Conservation (phyloP, 2,888 invertebrate genomes). For the Lasioglossum pauxillum region DNA sequence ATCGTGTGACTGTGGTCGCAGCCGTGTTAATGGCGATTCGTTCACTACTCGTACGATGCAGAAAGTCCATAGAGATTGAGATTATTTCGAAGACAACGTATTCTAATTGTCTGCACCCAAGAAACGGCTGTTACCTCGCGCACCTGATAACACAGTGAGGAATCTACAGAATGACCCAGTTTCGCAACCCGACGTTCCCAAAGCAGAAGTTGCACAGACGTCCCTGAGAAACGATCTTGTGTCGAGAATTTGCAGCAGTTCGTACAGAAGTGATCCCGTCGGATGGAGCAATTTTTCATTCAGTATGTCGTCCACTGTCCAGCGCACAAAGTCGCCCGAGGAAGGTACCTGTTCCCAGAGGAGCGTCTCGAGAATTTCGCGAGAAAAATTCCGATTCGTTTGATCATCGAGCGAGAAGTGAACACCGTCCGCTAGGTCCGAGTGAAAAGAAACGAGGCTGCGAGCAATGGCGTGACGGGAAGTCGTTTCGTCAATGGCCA, state of each 20-base stretch:
- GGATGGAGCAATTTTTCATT: not conserved
- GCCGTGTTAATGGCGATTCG: too few species aligned
- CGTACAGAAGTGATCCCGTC: not conserved
- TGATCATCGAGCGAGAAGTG: slow-evolving; percentile 18
- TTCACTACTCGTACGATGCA: too few species aligned
- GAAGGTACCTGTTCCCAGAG: slow-evolving; percentile 37
- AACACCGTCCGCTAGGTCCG: not conserved
- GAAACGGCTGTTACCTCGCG: too few species aligned
- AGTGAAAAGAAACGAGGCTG: slow-evolving; percentile 36
- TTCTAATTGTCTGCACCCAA: too few species aligned
- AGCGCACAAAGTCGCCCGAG: not conserved
- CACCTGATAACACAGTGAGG: too few species aligned
- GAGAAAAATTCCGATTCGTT: slow-evolving; percentile 12
- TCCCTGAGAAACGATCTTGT: not conserved
- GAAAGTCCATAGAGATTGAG: too few species aligned
- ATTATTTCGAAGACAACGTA: too few species aligned
- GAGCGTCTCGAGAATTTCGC: not conserved
- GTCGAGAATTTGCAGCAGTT: not conserved
- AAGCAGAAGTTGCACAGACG: not conserved
- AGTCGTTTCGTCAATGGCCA: slow-evolving; percentile 77
- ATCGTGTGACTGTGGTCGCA: too few species aligned
- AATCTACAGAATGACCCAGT: not conserved
- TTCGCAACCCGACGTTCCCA: not conserved
- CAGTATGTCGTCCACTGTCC: not conserved
- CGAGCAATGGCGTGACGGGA: slow-evolving; percentile 77